Evolutionary conservation across 2,888 invertebrate species (phyloP), one percentile per base, ranked within the genome.

Genomic region (Tridacna gigas): DNA sequence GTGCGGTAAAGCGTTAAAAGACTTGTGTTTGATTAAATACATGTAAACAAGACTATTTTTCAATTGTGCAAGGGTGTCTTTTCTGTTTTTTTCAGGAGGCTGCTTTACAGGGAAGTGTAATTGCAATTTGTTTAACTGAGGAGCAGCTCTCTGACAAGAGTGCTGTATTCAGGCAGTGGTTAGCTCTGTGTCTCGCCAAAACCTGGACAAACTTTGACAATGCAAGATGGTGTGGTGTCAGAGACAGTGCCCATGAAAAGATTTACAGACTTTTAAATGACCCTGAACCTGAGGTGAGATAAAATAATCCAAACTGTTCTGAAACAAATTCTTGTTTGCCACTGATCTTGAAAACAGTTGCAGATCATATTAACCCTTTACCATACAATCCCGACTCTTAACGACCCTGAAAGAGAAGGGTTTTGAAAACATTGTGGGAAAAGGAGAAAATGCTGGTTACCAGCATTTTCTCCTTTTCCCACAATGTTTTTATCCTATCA

Each of bases 191-290:
- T 93, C 96, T 99, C 88, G 99, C 98, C 45, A 94, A 94, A 92
- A 92, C 94, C 15, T 95, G 95, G 95, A 93, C 92, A 12, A 91
- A 91, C 80, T 95, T 93, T 91, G 94, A 94, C 87, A 92, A 92
- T 80, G 95, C 91, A 9, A 90, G 95, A 89, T 99, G 99, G 99
- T 98, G 98, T 81, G 99, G 98, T 25, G 99, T 98, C 28, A 96
- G 99, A 18, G 98, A 99, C 95, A 97, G 97, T 90, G 99, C 99
- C n/a, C 98, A 99, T 95, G 99, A 99, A 95, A 99, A 99, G 95
- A 96, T 99, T 18, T 97, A 97, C 93, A 96, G 96, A 73, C 95
- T 98, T 88, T 95, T 99, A 76, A 96, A 96, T 83, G 98, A 99
- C 95, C 96, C 96, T 2, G 96, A 97, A 67, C 98, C 99, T 0